phyloP scores from a whole-genome alignment of 1,140 invertebrate genomes.

The Diuraphis noxia region DNA sequence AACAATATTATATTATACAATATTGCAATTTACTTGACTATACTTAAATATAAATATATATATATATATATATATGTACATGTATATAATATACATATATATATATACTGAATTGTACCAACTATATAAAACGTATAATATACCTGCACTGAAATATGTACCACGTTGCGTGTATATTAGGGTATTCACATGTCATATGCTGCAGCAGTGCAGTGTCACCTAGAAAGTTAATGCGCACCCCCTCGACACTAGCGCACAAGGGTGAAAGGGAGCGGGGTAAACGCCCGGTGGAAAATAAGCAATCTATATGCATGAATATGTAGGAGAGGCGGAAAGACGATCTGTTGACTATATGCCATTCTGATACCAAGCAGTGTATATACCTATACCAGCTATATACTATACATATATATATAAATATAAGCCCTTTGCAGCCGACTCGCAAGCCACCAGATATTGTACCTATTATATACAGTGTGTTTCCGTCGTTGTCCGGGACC shows the following conservation, averaged over 20 bases:
- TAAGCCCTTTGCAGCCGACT: neutral
- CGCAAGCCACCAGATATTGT: neutral
- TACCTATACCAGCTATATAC: too few species aligned
- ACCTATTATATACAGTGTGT: neutral
- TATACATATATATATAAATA: neutral
- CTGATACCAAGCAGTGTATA: neutral
- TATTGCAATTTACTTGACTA: neutral
- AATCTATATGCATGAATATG: conserved; percentile 45
- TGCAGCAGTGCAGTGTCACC: neutral
- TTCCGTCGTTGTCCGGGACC: neutral
- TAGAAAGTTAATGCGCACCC: neutral
- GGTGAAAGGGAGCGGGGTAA: neutral
- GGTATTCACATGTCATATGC: conserved; percentile 15
- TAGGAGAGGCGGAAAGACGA: neutral
- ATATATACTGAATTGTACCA: neutral
- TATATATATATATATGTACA: neutral
- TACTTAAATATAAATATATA: neutral
- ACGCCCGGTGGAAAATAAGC: conserved; percentile 34
- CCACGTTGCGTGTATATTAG: neutral
- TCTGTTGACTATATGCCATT: neutral
- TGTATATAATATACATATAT: neutral
- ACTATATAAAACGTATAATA: neutral
- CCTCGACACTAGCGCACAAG: neutral
- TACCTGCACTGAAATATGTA: neutral
- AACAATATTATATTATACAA: neutral